Evolutionary conservation across 2,888 invertebrate genomes (phyloP).

Genomic region (Neoaliturus tenellus): DNA sequence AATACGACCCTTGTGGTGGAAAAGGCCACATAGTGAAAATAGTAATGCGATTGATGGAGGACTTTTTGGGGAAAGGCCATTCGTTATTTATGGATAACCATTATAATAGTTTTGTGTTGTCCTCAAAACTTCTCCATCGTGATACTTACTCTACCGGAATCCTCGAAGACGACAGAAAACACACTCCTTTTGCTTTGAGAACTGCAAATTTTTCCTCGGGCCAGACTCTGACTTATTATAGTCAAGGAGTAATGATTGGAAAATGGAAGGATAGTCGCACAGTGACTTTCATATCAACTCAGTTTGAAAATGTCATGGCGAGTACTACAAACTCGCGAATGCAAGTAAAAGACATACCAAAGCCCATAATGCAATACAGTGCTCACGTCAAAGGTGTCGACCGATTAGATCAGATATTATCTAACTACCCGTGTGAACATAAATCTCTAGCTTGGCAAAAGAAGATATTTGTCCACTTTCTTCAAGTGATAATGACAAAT

Average conservation of each 20-base stretch:
- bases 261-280: conserved; percentile 53
- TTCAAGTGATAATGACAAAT: conserved; percentile 53
- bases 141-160: conserved; percentile 6
- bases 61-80: conserved; percentile 30
- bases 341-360: conserved; percentile 56
- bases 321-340: neutral
- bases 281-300: conserved; percentile 47
- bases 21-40: neutral
- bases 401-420: conserved; percentile 23
- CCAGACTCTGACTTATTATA: neutral
- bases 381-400: conserved; percentile 62
- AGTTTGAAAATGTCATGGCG: conserved; percentile 53
- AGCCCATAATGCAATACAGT: conserved; percentile 63
- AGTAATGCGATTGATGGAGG: conserved; percentile 1
- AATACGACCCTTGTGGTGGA: neutral
- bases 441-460: conserved; percentile 35
- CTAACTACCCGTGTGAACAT: conserved; percentile 41
- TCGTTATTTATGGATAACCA: neutral
- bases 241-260: neutral
- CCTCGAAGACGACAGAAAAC: neutral
- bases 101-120: neutral
- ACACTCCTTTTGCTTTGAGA: neutral
- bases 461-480: conserved; percentile 22
- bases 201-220: neutral
- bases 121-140: neutral